Conservation (phyloP, 2,797 vertebrate genomes). For the Lepilemur septentrionalis region DNA sequence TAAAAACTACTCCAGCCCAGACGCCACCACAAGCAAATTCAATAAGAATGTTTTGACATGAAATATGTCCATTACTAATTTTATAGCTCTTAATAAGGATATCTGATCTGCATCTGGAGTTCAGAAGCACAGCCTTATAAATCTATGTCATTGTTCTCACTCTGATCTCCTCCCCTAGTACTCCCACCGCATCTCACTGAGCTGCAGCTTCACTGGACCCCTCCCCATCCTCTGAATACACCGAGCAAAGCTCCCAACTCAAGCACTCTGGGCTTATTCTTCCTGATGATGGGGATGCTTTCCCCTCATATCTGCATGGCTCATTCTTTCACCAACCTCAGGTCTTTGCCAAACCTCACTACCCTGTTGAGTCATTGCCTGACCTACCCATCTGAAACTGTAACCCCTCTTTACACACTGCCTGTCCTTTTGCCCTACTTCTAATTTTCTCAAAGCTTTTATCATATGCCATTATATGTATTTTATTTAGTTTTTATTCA, state of each 20-base stretch:
- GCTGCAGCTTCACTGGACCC: background rate
- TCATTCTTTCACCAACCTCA: background rate
- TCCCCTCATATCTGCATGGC: too few species aligned
- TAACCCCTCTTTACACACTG: background rate
- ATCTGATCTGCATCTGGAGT: background rate
- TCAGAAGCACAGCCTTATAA: background rate
- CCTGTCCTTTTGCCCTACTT: background rate
- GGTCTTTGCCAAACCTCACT: background rate
- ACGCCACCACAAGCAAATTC: background rate
- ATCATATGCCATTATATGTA: background rate
- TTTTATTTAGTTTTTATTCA: background rate
- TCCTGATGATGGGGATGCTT: background rate
- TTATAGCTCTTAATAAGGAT: background rate
- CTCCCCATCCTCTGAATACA: background rate
- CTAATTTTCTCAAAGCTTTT: background rate
- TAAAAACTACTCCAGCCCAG: background rate
- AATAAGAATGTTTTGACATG: background rate
- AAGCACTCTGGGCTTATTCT: background rate
- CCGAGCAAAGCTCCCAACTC: background rate
- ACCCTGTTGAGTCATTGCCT: background rate
- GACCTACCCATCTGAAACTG: background rate
- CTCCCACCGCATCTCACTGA: background rate
- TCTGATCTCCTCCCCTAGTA: background rate
- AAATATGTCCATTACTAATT: background rate
- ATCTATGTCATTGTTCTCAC: background rate